Percentiles rank a stretch among this genome's conserved stretches.
Evolutionary conservation across 2,888 invertebrate species (phyloP).

Genomic region (Embidobia sp.): DNA sequence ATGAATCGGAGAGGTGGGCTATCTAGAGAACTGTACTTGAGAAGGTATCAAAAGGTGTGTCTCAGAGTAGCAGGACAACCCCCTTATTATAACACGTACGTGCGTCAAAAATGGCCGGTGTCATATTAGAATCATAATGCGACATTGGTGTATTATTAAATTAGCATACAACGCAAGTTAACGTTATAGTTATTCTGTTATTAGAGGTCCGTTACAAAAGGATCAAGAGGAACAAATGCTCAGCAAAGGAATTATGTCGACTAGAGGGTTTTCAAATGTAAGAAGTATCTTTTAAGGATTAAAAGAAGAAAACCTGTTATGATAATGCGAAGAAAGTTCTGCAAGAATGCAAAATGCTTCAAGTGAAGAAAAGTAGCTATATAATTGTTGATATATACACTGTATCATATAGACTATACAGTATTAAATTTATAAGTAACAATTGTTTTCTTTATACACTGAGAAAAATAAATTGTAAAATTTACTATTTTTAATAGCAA

Average conservation of each 20-base stretch:
- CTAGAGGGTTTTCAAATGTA: not conserved
- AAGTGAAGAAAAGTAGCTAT: too few relatives aligned
- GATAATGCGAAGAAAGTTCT: conserved; percentile 25
- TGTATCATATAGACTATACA: too few relatives aligned
- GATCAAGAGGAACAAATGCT: conserved; percentile 16
- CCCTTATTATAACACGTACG: conserved; percentile 18
- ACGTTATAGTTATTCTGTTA: conserved; percentile 13
- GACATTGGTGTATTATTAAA: conserved; percentile 29
- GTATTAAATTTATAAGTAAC: too few relatives aligned
- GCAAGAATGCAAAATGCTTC: too few relatives aligned
- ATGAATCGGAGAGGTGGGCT: conserved; percentile 32
- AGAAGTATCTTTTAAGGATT: conserved; percentile 30
- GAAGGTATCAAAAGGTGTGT: conserved; percentile 50
- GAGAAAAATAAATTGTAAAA: too few relatives aligned
- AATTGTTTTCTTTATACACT: too few relatives aligned
- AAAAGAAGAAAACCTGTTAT: conserved; percentile 11
- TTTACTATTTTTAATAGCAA: too few relatives aligned
- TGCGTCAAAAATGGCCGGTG: conserved; percentile 51
- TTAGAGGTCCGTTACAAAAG: conserved; percentile 10
- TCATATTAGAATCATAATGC: conserved; percentile 54
- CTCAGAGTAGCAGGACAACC: conserved; percentile 45
- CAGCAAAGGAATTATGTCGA: conserved; percentile 1
- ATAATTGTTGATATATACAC: too few relatives aligned
- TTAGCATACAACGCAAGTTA: conserved; percentile 41
- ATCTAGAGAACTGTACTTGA: conserved; percentile 39